These are phyloP conservation scores for Melanostoma scalare DNA, from an alignment of 2,888 invertebrate species.

Conservation along the genomic window DNA sequence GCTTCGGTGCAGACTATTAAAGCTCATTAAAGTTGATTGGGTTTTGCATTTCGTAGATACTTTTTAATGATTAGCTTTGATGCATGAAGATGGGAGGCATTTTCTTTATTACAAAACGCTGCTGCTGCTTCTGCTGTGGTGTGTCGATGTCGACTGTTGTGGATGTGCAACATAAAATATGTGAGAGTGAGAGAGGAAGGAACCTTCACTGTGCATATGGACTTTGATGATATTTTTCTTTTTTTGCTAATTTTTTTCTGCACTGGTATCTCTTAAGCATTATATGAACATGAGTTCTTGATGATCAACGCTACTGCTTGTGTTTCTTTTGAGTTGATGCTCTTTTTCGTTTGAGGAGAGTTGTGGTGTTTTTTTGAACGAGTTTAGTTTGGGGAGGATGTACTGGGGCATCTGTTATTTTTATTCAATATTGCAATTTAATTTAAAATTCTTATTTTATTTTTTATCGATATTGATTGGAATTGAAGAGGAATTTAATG, in stretches of 20 bases:
- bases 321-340: constrained; percentile 16
- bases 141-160: neutral
- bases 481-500: constrained; percentile 18
- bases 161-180: neutral
- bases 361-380: neutral
- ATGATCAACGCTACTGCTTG: constrained; percentile 56
- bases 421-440: constrained; percentile 57
- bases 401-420: constrained; percentile 52
- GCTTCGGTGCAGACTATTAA: constrained; percentile 76
- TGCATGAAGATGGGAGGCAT: constrained; percentile 71
- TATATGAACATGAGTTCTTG: constrained; percentile 63
- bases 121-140: neutral
- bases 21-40: constrained; percentile 77
- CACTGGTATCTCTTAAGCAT: constrained; percentile 49
- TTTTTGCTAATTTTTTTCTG: neutral
- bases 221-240: constrained; percentile 10
- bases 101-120: constrained; percentile 56
- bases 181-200: constrained; percentile 20
- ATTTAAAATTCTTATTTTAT: constrained; percentile 25
- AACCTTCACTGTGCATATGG: constrained; percentile 8
- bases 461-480: constrained; percentile 43
- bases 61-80: constrained; percentile 72
- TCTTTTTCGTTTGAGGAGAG: neutral
- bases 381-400: constrained; percentile 16
- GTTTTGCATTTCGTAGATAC: constrained; percentile 75